Base-by-base conservation (phyloP, 2,797 vertebrate species). In the Chloroceryle amazona region DNA sequence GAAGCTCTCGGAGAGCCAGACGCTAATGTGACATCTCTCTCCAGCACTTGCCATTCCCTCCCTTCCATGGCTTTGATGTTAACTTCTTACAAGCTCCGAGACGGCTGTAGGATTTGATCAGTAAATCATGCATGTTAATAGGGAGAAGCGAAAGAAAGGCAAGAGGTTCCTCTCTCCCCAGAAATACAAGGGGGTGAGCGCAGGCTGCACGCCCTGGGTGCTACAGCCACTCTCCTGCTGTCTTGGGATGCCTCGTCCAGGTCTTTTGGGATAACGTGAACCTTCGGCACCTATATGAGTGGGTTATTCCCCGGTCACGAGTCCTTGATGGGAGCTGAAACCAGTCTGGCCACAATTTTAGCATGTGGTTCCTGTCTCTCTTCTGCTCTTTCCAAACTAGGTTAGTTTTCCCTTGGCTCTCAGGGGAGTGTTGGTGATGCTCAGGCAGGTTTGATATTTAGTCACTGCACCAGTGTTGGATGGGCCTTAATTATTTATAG, bases 101-200 rank as follows among this genome's bases (percentile, higher is more conserved):
- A 86, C 79, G 93, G 97, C 97, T 98, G 98, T 82, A 97, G 98
- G 98, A 98, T 98, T 33, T 90, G 97, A 98, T 98, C 98, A 83
- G 98, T 91, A 96, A 82, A 97, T 96, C 95, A 94, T 57, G 97
- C 98, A 97, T 97, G 96, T 93, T 95, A 97, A 98, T 95, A 81
- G 97, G 96, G 97, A 94, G 75, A 78, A 96, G 98, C 96, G 92
- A 96, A 89, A 97, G 94, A 41, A 39, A 61, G 20, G 62, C 47
- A 29, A 23, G 37, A 39, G 58, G 62, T 1, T 90, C 39, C 46
- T 49, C 26, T 37, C 41, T 44, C 61, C 81, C 35, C 49, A 29
- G 28, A 97, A 98, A 97, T 95, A 93, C 89, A 76, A 97, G 97
- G 98, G 57, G 52, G 21, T 44, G 4, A 22, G 75, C 0, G 1